A percentile compares a stretch with the other conserved stretches of the same genome.
phyloP scores from a whole-genome alignment of 2,888 invertebrate species.

The Agrotis clavis region DNA sequence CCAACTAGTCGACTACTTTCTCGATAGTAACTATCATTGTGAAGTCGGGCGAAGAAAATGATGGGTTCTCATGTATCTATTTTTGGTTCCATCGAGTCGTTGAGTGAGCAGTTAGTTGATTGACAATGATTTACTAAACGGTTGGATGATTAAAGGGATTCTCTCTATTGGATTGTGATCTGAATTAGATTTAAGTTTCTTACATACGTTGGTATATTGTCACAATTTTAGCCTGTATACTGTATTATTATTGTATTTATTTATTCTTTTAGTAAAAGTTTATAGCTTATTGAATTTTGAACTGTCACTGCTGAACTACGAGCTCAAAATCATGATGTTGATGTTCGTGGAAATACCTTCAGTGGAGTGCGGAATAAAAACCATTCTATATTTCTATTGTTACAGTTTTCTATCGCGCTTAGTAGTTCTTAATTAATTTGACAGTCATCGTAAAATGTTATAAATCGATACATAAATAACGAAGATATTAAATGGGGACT shows the following conservation, averaged over 20 bases:
- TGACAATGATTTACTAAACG: constrained; percentile 58
- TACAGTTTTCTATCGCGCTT: not conserved
- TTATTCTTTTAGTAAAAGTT: too few relatives aligned
- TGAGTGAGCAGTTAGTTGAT: constrained; percentile 43
- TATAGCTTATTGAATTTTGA: too few relatives aligned
- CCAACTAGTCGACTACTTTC: too few relatives aligned
- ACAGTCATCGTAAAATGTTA: not conserved
- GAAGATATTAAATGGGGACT: constrained; percentile 18
- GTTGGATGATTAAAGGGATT: constrained; percentile 39
- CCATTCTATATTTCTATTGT: too few relatives aligned
- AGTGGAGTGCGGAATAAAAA: too few relatives aligned
- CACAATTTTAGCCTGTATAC: not conserved
- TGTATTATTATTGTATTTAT: too few relatives aligned
- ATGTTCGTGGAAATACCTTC: too few relatives aligned
- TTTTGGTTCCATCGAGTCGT: constrained; percentile 22
- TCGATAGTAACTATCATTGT: constrained; percentile 13
- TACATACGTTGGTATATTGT: not conserved
- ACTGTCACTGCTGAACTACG: too few relatives aligned
- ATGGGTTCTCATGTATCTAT: constrained; percentile 34
- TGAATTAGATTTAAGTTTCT: constrained; percentile 17
- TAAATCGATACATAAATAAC: not conserved
- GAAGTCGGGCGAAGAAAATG: constrained; percentile 26
- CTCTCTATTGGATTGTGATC: constrained; percentile 24
- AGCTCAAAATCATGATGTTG: too few relatives aligned
- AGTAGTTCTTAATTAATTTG: not conserved